Base-by-base conservation (phyloP, 2,888 invertebrate genomes). In the Anagyrus pseudococci region DNA sequence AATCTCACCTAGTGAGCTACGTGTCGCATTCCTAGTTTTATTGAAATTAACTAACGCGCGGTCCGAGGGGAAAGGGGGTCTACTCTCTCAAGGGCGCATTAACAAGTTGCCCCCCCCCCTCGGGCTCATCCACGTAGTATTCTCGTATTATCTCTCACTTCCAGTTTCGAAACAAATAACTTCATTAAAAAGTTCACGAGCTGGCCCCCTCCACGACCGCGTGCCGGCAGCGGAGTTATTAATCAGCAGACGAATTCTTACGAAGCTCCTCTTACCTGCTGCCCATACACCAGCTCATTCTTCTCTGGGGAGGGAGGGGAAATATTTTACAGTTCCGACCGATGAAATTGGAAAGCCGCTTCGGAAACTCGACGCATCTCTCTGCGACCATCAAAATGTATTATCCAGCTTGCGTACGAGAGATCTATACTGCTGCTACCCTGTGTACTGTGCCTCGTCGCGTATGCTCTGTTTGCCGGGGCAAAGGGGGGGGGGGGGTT, bases 11-110 rank as follows among this genome's bases (percentile, higher is more conserved):
- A 26, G 58, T 17, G 58, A n/a, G 33, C 23, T 13, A 13, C 33
- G 8, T 13, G 33, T 8, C 6, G 22, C n/a, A n/a, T n/a, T n/a
- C n/a, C 46, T 17, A 43, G 55, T 33, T 62, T 62, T 57, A 65
- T 65, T 65, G 54, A 65, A 65, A 65, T 65, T 61, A 65, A 65
- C 60, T 62, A 41, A 15, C 48, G 37, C 49, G n/a, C n/a, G n/a
- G n/a, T n/a, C n/a, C n/a, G n/a, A n/a, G n/a, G n/a, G n/a, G n/a
- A n/a, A n/a, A n/a, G n/a, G n/a, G n/a, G 37, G 22, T 8, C 47
- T 19, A 40, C 29, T 52, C n/a, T n/a, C 49, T 56, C 62, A 46
- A 48, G 56, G 58, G 58, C 48, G 62, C 62, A 62, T 56, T 62
- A 54, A 59, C 62, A 62, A 62, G 37, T 56, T 62, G n/a, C n/a